Base-by-base conservation (phyloP, 2,113 vertebrate species). In the Sinocyclocheilus grahami region DNA sequence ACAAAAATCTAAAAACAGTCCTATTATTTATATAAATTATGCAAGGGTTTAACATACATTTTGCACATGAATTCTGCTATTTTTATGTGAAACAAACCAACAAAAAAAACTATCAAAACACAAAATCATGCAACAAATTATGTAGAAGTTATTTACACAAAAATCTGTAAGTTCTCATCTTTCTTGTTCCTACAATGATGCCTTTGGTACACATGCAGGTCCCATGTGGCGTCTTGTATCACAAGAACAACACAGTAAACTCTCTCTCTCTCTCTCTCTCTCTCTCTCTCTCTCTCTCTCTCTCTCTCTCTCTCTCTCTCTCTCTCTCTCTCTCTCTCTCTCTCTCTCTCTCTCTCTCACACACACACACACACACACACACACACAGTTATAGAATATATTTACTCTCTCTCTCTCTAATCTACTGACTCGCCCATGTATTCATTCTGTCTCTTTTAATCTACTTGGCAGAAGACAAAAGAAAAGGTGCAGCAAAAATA, bases 181-280 rank as follows among this genome's bases (percentile, higher is more conserved):
- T n/a, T 33, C 33, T 18, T 13, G 22, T 71, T 84, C 75, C 62
- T 53, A 42, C 53, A 33, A 51, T 53, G 27, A 39, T 79, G 13
- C 13, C 33, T 24, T 76, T 33, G 20, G 42, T 30, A 7, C 51
- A 39, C 30, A 85, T 5, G 84, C 30, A 20, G 74, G 53, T 11
- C 33, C 20, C 58, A 60, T 60, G 58, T 9, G 27, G 51, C 8
- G 24, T 53, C 48, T 77, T 20, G 14, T 30, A 60, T 53, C 24
- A 24, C 78, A 62, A 80, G 33, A 62, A 80, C 33, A 78, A 65
- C 63, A 67, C 65, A 71, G 55, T 58, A 55, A 55, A 55, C 14
- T 53, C 51, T 16, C 51, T 55, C 14, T 53, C 51, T 16, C 51
- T 12, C 51, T 16, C 51, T 12, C 14, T 53, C 51, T 16, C 51